Base-by-base conservation (phyloP, 2,113 vertebrate species). In the Malurus melanocephalus region DNA sequence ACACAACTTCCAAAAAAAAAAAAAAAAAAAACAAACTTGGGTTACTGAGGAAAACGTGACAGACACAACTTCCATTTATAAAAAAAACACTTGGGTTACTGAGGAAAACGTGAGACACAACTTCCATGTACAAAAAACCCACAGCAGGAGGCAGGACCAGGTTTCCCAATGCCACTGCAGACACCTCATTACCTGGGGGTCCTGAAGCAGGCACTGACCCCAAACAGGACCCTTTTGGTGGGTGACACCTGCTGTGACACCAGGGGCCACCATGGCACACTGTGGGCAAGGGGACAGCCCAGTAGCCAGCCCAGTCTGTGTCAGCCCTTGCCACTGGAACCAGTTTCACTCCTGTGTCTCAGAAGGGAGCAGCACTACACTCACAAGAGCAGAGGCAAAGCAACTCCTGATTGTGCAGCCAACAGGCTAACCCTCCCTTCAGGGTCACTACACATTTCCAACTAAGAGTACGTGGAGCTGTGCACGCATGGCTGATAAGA, bases 401-500 rank as follows among this genome's bases (percentile, higher is more conserved):
- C 64, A 35, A 27, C 16, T 6, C 45, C 53, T 48, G 10, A 24
- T 17, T 30, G 26, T 19, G 59, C 55, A 76, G 38, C 32, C 1
- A 32, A 17, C 21, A 10, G 57, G 53, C 19, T 55, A 26, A 30
- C 45, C 26, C 69, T 87, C 55, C 52, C 46, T 46, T 10, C 51
- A 11, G 33, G 65, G 62, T 30, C 82, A 38, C 55, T 16, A 28
- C 40, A 6, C 68, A 48, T 51, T 82, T 62, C 79, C 60, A 61
- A 16, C 32, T 66, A 51, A 51, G 51, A 4, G 55, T 48, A 20
- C 22, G 5, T 1, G 33, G 69, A 61, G 55, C 6, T 61, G 62
- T 11, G 38, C 64, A 61, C 32, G 5, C 28, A 11, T 0, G 16
- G 62, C 62, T 90, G 94, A 94, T 95, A 95, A 95, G 81, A 23